Conservation (phyloP, 2,113 vertebrate genomes). For the Illadopsis cleaveri region DNA sequence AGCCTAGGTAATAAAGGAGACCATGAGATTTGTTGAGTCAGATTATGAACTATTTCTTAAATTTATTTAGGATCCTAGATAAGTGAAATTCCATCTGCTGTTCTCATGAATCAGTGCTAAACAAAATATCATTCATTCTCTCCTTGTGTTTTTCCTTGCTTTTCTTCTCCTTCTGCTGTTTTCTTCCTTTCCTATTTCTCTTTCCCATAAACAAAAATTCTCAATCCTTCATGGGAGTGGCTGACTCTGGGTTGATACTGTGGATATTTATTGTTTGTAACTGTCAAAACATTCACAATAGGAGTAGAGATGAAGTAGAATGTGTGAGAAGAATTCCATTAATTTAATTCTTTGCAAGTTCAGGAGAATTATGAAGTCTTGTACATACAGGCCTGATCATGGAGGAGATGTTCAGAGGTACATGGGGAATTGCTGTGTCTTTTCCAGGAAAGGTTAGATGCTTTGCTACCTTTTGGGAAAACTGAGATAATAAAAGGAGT, state of each 20-base stretch:
- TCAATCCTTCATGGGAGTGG: not conserved
- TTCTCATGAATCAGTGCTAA: conserved; percentile 13
- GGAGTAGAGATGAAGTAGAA: not conserved
- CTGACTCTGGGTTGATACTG: conserved; percentile 7
- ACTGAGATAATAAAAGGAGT: not conserved
- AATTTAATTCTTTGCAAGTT: not conserved
- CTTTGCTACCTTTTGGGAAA: not conserved
- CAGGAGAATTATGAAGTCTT: not conserved
- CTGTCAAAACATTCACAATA: not conserved
- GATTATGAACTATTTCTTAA: conserved; percentile 52
- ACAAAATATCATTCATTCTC: not conserved
- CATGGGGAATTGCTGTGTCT: not conserved
- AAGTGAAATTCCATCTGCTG: conserved; percentile 36
- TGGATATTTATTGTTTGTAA: conserved; percentile 10
- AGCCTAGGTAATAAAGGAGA: conserved; percentile 74
- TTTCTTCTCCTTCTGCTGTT: not conserved
- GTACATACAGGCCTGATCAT: not conserved
- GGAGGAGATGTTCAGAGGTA: not conserved
- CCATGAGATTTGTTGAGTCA: conserved; percentile 68
- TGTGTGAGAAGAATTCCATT: conserved; percentile 3
- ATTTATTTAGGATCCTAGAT: conserved; percentile 39
- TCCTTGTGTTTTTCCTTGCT: not conserved
- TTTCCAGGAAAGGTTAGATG: not conserved
- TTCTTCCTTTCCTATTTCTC: not conserved
- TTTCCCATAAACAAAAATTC: not conserved